Conservation (phyloP, 2,888 invertebrate species). For the Bellardia bayeri region DNA sequence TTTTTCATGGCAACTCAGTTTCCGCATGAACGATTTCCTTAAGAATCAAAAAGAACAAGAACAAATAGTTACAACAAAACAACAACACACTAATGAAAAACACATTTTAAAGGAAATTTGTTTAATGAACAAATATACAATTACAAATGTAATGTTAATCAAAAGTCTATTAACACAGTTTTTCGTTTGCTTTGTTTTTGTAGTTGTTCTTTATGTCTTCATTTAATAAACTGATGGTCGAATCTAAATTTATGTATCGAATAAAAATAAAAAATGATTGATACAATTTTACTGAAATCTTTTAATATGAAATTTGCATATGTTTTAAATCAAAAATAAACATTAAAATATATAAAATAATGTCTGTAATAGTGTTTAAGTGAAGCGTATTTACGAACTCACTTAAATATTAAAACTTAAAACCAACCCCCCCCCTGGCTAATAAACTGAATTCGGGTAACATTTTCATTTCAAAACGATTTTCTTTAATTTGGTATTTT, state of each 20-base stretch:
- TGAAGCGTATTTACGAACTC: too few relatives aligned
- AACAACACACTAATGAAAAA: neutral
- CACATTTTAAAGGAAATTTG: neutral
- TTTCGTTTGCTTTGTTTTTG: neutral
- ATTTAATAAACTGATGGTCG: neutral
- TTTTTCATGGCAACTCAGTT: conserved; percentile 17
- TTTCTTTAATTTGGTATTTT: too few relatives aligned
- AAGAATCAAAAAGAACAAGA: neutral
- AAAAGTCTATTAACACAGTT: conserved; percentile 4
- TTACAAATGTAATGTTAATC: neutral
- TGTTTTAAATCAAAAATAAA: too few relatives aligned
- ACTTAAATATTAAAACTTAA: too few relatives aligned
- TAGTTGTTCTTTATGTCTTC: neutral
- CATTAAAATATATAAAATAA: too few relatives aligned
- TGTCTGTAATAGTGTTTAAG: too few relatives aligned
- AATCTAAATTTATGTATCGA: neutral
- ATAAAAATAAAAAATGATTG: too few relatives aligned
- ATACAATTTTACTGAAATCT: too few relatives aligned
- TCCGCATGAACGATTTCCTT: conserved; percentile 22
- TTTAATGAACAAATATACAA: neutral
- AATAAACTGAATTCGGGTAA: too few relatives aligned
- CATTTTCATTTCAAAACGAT: too few relatives aligned
- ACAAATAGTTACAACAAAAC: neutral
- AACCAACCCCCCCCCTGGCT: too few relatives aligned
- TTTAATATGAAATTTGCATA: too few relatives aligned